These are phyloP conservation scores for Siniperca undulata DNA, from an alignment of 2,797 vertebrate species.

Conservation along the genomic window DNA sequence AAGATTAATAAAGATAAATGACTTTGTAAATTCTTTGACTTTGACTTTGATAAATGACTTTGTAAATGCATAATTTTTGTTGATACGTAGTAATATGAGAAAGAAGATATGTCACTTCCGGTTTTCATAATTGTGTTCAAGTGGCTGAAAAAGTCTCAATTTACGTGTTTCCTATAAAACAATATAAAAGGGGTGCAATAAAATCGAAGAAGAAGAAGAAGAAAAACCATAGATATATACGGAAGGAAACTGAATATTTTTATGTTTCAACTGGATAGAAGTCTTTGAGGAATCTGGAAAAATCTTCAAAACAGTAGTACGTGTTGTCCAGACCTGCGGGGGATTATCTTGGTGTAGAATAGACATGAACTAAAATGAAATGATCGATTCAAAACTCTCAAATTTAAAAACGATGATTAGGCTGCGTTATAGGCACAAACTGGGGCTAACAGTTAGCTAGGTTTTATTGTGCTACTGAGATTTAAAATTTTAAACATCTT, in stretches of 20 bases:
- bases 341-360: not conserved
- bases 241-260: not conserved
- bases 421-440: not conserved
- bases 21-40: too few relatives aligned
- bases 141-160: not conserved
- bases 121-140: not conserved
- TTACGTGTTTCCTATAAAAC: not conserved
- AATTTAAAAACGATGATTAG: not conserved
- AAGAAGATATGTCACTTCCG: not conserved
- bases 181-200: too few relatives aligned
- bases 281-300: not conserved
- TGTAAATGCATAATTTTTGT: not conserved
- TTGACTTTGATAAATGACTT: too few relatives aligned
- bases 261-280: not conserved
- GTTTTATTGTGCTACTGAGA: not conserved
- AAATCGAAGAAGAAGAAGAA: not conserved
- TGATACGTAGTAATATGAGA: not conserved
- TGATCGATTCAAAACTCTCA: not conserved
- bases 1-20: not conserved
- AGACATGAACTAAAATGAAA: not conserved
- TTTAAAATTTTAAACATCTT: not conserved
- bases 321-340: not conserved
- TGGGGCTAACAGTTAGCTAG: not conserved
- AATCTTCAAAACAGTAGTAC: not conserved
- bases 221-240: too few relatives aligned